Conservation (phyloP, 2,797 vertebrate genomes). For the Ptychadena robeensis region DNA sequence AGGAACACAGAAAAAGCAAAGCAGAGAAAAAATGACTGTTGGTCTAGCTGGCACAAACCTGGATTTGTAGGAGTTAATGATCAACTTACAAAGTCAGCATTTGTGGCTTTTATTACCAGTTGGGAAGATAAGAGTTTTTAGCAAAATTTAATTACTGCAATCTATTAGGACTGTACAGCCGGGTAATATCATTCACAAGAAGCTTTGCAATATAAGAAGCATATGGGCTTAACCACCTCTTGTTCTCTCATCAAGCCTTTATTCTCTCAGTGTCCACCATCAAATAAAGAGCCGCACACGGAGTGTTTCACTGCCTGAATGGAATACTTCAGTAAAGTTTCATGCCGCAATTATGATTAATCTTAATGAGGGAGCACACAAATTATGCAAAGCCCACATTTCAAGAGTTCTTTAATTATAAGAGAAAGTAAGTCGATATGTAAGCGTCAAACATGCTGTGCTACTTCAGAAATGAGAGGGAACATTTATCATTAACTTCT, state of each 20-base stretch:
- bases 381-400: conserved; percentile 54
- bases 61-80: background rate
- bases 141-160: conserved; percentile 10
- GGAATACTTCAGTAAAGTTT: conserved; percentile 38
- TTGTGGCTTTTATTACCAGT: conserved; percentile 2
- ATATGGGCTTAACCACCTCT: conserved; percentile 7
- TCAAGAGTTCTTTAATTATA: conserved; percentile 60
- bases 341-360: conserved; percentile 42
- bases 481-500: conserved; percentile 59
- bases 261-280: conserved; percentile 20
- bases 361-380: conserved; percentile 49
- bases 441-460: conserved; percentile 53
- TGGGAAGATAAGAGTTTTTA: background rate
- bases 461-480: conserved; percentile 51
- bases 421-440: conserved; percentile 38
- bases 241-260: conserved; percentile 10
- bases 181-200: background rate
- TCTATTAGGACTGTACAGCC: background rate
- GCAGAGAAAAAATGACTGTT: background rate
- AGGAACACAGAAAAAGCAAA: background rate
- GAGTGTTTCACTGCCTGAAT: background rate
- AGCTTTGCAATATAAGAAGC: conserved; percentile 9
- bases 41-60: background rate
- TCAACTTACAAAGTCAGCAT: background rate
- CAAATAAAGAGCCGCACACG: conserved; percentile 3